Evolutionary conservation across 2,113 vertebrate genomes (phyloP).

Genomic region (Narcine bancroftii): DNA sequence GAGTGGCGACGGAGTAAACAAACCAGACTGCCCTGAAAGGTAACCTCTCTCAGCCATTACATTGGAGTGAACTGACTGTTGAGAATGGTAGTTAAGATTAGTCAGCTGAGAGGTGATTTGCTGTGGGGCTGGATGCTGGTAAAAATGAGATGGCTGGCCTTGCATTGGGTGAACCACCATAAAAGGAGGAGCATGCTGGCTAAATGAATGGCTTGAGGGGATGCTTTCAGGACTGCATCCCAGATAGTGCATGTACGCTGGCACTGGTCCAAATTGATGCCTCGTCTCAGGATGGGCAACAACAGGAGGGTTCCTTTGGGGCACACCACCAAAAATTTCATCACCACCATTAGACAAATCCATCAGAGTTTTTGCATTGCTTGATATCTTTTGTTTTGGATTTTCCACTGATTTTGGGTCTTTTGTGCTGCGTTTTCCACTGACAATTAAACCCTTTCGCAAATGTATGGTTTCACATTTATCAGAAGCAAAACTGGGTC

Average conservation of each 20-base stretch:
- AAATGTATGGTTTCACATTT: neutral
- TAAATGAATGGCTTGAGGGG: neutral
- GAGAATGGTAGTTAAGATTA: conserved; percentile 2
- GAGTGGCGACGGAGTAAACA: neutral
- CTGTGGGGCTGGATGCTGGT: neutral
- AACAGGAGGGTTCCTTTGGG: neutral
- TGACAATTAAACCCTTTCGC: neutral
- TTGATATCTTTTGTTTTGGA: conserved; percentile 1
- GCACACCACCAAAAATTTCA: neutral
- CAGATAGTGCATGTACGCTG: conserved; percentile 24
- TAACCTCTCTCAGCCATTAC: neutral
- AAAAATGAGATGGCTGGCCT: conserved; percentile 3
- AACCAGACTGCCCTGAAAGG: neutral
- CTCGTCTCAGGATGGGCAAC: neutral
- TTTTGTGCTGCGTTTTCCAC: neutral
- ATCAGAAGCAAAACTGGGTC: neutral
- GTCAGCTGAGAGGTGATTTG: neutral
- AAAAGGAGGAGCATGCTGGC: neutral
- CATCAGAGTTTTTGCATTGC: neutral
- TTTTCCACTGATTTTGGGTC: neutral
- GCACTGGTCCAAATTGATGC: conserved; percentile 2
- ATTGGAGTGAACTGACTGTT: neutral
- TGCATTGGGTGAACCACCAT: conserved; percentile 24
- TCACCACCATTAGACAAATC: neutral
- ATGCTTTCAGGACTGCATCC: neutral